phyloP scores from a whole-genome alignment of 2,797 vertebrate genomes.

The Peromyscus aztecus region DNA sequence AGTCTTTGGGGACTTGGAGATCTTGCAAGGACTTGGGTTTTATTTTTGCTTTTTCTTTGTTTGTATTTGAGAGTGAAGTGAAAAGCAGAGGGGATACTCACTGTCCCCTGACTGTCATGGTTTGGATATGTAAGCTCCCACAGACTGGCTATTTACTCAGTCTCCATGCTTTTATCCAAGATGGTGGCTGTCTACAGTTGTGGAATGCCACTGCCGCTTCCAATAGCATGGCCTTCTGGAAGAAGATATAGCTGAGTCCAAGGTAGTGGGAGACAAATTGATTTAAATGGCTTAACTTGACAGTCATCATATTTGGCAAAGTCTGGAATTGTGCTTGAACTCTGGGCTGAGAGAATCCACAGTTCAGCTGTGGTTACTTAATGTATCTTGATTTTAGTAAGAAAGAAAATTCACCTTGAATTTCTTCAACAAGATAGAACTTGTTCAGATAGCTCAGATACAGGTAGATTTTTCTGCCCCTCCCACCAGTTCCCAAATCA shows the following conservation, averaged over 20 bases:
- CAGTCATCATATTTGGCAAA: neutral
- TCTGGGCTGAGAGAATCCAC: neutral
- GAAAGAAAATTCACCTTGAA: neutral
- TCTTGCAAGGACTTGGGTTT: neutral
- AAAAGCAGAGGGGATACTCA: neutral
- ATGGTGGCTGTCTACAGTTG: neutral
- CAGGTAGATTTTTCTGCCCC: neutral
- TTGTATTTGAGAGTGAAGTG: neutral
- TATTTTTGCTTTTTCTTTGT: neutral
- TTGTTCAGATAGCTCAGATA: neutral
- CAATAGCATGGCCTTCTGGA: neutral
- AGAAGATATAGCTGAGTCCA: neutral
- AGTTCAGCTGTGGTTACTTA: neutral
- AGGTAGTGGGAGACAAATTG: neutral
- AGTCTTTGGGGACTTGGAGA: neutral
- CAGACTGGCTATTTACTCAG: neutral
- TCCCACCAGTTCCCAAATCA: neutral
- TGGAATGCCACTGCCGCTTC: neutral
- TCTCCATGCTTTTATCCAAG: neutral
- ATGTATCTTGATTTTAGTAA: neutral
- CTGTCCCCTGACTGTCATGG: neutral
- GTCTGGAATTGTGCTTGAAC: neutral
- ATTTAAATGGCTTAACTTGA: neutral
- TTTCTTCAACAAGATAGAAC: conserved; percentile 20
- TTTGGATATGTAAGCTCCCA: neutral